phyloP scores from a whole-genome alignment of 2,113 vertebrate genomes.

The Origma solitaria region DNA sequence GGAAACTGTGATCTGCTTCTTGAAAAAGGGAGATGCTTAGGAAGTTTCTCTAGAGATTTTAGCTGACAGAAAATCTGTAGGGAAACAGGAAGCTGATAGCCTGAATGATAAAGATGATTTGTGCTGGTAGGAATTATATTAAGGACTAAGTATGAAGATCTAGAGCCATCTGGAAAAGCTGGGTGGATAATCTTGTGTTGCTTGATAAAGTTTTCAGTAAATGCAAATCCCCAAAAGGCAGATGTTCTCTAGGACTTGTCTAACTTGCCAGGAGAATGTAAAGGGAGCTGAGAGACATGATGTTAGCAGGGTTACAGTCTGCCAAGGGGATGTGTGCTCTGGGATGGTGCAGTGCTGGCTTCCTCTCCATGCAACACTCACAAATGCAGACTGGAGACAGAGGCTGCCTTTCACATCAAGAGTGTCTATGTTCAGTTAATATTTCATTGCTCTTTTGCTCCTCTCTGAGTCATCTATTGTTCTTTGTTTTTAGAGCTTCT shows the following conservation, averaged over 20 bases:
- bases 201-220: not conserved
- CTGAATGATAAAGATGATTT: not conserved
- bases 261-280: not conserved
- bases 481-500: constrained; percentile 8
- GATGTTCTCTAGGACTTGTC: not conserved
- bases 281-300: not conserved
- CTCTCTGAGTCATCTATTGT: constrained; percentile 36
- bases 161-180: not conserved
- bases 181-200: not conserved
- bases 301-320: not conserved
- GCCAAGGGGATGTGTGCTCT: not conserved
- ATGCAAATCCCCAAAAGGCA: not conserved
- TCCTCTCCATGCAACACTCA: not conserved
- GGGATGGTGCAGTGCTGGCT: not conserved
- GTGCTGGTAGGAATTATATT: not conserved
- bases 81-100: not conserved
- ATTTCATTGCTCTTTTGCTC: constrained; percentile 46
- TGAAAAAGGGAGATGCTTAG: not conserved
- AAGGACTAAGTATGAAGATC: not conserved
- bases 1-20: not conserved
- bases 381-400: constrained; percentile 1
- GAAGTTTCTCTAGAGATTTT: not conserved
- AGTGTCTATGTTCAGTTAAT: constrained; percentile 59
- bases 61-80: not conserved
- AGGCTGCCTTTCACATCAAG: constrained; percentile 26